A percentile compares a stretch with the other conserved stretches of the same genome.
phyloP scores from a whole-genome alignment of 2,888 invertebrate genomes.

The Ornithoptera priamus region DNA sequence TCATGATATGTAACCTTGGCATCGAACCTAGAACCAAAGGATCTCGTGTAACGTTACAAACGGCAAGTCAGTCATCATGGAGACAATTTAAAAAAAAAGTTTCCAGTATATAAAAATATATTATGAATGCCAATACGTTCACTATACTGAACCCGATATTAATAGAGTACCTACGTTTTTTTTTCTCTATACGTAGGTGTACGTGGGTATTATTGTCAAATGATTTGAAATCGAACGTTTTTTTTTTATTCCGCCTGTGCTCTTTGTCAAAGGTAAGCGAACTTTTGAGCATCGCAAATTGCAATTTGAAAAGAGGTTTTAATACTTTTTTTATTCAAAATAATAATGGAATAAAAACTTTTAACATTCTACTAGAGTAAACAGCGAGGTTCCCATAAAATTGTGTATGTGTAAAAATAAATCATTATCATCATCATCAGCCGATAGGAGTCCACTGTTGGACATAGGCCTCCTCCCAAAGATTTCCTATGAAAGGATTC shows the following conservation, averaged over 20 bases:
- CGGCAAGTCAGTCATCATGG: too few relatives aligned
- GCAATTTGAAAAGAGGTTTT: constrained; percentile 5
- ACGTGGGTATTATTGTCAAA: constrained; percentile 21
- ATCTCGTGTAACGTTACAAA: too few relatives aligned
- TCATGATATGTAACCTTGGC: too few relatives aligned
- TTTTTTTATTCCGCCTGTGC: constrained; percentile 38
- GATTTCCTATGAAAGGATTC: too few relatives aligned
- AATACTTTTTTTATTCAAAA: background rate
- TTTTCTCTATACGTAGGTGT: constrained; percentile 13
- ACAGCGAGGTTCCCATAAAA: background rate
- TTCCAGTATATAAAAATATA: too few relatives aligned
- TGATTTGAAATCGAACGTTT: constrained; percentile 34
- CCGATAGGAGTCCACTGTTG: too few relatives aligned
- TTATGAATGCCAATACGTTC: too few relatives aligned
- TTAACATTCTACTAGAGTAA: background rate
- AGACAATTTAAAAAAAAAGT: too few relatives aligned
- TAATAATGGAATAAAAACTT: background rate
- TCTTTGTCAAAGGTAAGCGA: constrained; percentile 34
- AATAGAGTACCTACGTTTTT: background rate
- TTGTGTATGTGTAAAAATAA: background rate
- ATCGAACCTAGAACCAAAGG: too few relatives aligned
- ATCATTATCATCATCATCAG: too few relatives aligned
- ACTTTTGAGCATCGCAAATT: constrained; percentile 27
- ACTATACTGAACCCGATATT: constrained; percentile 9
- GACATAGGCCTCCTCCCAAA: too few relatives aligned